These are phyloP conservation scores for Proisotoma minuta DNA, from an alignment of 2,888 invertebrate species.

Conservation along the genomic window DNA sequence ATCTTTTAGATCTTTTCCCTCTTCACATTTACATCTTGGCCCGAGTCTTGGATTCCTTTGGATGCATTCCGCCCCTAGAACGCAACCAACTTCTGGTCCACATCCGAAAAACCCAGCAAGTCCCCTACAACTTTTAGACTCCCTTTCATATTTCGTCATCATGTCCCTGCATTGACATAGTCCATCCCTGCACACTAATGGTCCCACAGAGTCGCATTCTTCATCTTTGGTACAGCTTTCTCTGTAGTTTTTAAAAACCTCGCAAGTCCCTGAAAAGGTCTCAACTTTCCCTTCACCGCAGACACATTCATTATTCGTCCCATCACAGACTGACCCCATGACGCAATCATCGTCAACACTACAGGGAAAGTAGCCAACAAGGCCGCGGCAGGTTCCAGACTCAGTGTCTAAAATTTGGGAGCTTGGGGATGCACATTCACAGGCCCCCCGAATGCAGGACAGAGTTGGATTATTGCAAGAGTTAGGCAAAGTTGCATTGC, in stretches of 20 bases:
- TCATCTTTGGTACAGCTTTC: constrained; percentile 15
- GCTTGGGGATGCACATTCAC: constrained; percentile 33
- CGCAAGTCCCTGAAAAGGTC: constrained; percentile 29
- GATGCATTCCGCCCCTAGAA: constrained; percentile 27
- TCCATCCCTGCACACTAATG: constrained; percentile 32
- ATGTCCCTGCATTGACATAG: constrained; percentile 31
- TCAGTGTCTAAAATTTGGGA: constrained; percentile 32
- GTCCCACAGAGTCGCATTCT: constrained; percentile 37
- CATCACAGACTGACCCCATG: constrained; percentile 23
- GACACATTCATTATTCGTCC: constrained; percentile 23
- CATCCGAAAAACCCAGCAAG: constrained; percentile 23
- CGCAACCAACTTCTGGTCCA: constrained; percentile 17
- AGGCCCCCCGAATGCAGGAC: constrained; percentile 29
- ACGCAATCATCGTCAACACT: constrained; percentile 24
- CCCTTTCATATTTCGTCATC: constrained; percentile 27
- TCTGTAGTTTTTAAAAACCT: constrained; percentile 25
- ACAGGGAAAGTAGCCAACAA: constrained; percentile 35
- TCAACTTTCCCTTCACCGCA: constrained; percentile 32
- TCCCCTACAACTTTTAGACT: constrained; percentile 26
- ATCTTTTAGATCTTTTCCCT: neutral
- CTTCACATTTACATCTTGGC: constrained; percentile 24
- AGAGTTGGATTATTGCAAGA: constrained; percentile 37
- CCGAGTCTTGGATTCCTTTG: constrained; percentile 32
- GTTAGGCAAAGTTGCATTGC: constrained; percentile 2
- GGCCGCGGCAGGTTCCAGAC: constrained; percentile 20